Conservation (phyloP, 2,113 vertebrate species). For the Tiliqua scincoides region DNA sequence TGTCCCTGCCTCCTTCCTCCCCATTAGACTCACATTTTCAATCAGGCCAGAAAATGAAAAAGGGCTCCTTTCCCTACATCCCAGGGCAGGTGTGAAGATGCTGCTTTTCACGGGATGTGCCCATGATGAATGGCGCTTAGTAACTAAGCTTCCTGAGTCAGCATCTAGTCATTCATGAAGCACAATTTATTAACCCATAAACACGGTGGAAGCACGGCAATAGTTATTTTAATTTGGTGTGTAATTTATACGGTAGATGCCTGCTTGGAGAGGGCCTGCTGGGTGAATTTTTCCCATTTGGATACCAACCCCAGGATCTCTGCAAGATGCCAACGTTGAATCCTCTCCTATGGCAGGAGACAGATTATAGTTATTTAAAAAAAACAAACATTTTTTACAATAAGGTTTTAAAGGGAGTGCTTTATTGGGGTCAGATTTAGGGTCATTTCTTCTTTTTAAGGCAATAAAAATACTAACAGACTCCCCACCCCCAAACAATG, state of each 20-base stretch:
- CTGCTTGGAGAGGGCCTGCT: neutral
- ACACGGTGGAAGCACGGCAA: conserved; percentile 43
- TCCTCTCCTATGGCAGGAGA: neutral
- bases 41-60: conserved; percentile 35
- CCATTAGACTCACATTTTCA: conserved; percentile 9
- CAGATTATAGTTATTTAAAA: neutral
- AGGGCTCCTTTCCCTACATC: conserved; percentile 12
- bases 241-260: conserved; percentile 42
- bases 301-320: neutral
- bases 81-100: neutral
- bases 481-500: neutral
- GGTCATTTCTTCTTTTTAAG: neutral
- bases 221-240: conserved; percentile 54
- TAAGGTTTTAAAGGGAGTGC: no score
- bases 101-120: conserved; percentile 5
- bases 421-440: neutral
- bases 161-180: conserved; percentile 45
- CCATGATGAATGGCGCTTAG: conserved; percentile 38
- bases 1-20: neutral
- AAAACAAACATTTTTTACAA: no score
- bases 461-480: neutral
- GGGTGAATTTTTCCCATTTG: no score
- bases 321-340: neutral
- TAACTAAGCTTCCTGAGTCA: conserved; percentile 51
- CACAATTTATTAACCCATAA: conserved; percentile 63